Base-by-base conservation (phyloP, 2,888 invertebrate genomes). In the Cheilosia grossa region DNA sequence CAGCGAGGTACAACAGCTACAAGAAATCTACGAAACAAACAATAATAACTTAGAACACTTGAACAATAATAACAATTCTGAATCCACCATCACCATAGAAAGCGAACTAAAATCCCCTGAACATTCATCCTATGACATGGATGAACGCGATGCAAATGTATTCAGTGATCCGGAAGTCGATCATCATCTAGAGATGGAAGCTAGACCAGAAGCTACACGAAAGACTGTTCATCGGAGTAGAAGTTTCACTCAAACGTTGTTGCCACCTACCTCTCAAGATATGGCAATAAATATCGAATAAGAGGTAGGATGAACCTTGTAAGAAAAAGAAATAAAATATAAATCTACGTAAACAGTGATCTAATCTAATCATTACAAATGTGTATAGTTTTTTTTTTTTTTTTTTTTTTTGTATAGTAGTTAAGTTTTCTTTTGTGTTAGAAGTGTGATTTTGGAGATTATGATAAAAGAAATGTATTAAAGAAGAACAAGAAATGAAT, bases 151-250 rank as follows among this genome's bases (percentile, higher is more conserved):
- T n/a, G 69, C 87, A 10, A 88, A 87, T 17, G 88, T 89, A 17
- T 89, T 89, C 59, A 89, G 89, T 75, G 90, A 89, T 85, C 87
- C 90, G 1, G 90, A 89, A 88, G 89, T 88, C 24, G 90, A 91
- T 87, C 89, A 89, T 77, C 88, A 88, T 42, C 59, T 87, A 24
- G 67, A 75, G 17, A 44, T 72, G 24, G 74, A 75, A 82, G 64
- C 82, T 37, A n/a, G 82, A 3, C 67, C 69, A 21, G 77, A 77
- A 77, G 19, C 73, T 30, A 37, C 33, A 1, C 74, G 80, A 7
- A 79, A 69, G n/a, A 80, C 17, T 33, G 53, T 74, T 33, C 70
- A 66, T 24, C 80, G 74, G 4, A 74, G 80, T 44, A 56, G 74
- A 70, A 80, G 79, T 47, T 63, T 44, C 9, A 79, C 37, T 53